Base-by-base conservation (phyloP, 2,888 invertebrate species). In the Axea sp. region DNA sequence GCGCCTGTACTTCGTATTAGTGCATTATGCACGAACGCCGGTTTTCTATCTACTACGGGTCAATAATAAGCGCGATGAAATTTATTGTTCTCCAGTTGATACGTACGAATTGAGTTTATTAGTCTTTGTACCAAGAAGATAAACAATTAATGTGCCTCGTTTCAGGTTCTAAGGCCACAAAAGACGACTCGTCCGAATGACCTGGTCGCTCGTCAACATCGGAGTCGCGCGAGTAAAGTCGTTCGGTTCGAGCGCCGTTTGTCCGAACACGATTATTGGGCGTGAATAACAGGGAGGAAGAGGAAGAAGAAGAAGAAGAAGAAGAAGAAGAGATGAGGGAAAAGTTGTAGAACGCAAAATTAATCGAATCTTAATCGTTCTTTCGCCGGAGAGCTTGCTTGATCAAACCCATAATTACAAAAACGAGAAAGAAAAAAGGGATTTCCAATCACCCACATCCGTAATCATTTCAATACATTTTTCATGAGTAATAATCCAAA, bases 401-500 rank as follows among this genome's bases (percentile, higher is more conserved):
- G 17, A 57, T 57, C 43, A 12, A 17, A 59, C 1, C 6, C 6
- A 6, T 55, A 47, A 65, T 55, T 55, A 47, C 9, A 4, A 41
- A 41, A 37, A 45, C 4, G 14, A 3, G 24, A 12, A 22, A 11
- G 24, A 37, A 39, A 39, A 67, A 47, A 37, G n/a, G 30, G 11
- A 4, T 55, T 55, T 37, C 11, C 15, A 26, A 35, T 33, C 11
- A n/a, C 17, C 8, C n/a, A n/a, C n/a, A n/a, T n/a, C 19, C 12
- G 43, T 55, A 47, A 49, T 51, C 35, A 41, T 17, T 62, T 49
- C 28, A 43, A 55, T 49, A 33, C 26, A 62, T 69, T 69, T 65
- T 65, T 59, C 60, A 47, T 45, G 26, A 59, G 53, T 74, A 69
- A 74, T 74, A 69, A 75, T 74, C 69, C 60, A 37, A 55, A 65